A percentile compares a stretch with the other conserved stretches of the same genome.
Conservation (phyloP, 1,140 invertebrate genomes). For the Leptestheria dahalacensis region DNA sequence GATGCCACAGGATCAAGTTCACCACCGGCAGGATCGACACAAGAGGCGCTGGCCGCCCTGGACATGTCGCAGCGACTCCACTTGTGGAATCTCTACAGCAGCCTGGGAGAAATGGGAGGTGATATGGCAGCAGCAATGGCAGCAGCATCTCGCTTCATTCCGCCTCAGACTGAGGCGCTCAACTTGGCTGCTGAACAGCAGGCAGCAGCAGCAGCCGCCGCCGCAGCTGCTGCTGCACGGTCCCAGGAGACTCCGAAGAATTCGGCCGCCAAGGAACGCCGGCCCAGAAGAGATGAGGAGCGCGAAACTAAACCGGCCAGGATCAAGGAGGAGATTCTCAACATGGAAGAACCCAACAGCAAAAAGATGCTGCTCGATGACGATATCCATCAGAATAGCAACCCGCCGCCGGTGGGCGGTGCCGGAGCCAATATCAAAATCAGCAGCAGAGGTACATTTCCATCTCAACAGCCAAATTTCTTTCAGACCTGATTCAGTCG, state of each 20-base stretch:
- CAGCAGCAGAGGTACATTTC: constrained; percentile 66
- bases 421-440: constrained; percentile 75
- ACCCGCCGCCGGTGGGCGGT: constrained; percentile 24
- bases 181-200: constrained; percentile 34
- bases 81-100: constrained; percentile 66
- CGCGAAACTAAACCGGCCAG: constrained; percentile 14
- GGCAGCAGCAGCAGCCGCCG: constrained; percentile 18
- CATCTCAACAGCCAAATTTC: no score
- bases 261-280: not conserved
- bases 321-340: constrained; percentile 17
- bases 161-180: constrained; percentile 40
- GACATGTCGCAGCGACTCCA: constrained; percentile 53
- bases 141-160: constrained; percentile 28
- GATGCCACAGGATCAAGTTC: constrained; percentile 10
- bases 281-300: constrained; percentile 23
- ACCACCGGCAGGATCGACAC: constrained; percentile 34
- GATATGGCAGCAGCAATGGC: constrained; percentile 22
- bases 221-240: constrained; percentile 27
- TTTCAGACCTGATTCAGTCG: no score
- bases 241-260: constrained; percentile 27
- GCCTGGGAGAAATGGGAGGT: constrained; percentile 31
- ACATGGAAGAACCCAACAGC: constrained; percentile 21
- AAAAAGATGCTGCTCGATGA: constrained; percentile 30
- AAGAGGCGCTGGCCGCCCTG: constrained; percentile 41
- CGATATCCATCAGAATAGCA: constrained; percentile 27